These are phyloP conservation scores for Triops longicaudatus DNA, from an alignment of 1,140 invertebrate species.

Conservation along the genomic window DNA sequence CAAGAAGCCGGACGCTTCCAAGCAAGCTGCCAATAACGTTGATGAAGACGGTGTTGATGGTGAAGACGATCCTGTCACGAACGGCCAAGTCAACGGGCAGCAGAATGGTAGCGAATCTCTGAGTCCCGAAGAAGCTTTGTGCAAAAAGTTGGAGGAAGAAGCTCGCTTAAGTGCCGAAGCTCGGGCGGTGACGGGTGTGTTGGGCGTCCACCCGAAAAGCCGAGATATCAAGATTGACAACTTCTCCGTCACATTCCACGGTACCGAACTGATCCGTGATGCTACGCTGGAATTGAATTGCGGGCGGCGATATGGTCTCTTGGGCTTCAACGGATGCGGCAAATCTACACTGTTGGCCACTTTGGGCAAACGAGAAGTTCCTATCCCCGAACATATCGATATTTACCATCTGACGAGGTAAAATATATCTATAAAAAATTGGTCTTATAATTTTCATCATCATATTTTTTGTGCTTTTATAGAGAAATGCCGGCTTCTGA, in stretches of 20 bases:
- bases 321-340: slow-evolving; percentile 92
- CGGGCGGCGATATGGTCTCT: slow-evolving; percentile 88
- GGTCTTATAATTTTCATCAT: not conserved
- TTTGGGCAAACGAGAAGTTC: slow-evolving; percentile 86
- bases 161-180: slow-evolving; percentile 85
- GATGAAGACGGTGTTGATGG: slow-evolving; percentile 40
- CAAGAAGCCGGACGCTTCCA: slow-evolving; percentile 49
- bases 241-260: slow-evolving; percentile 97
- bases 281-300: slow-evolving; percentile 95
- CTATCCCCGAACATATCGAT: slow-evolving; percentile 93
- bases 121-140: slow-evolving; percentile 59
- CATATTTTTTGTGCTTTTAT: slow-evolving; percentile 30
- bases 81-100: slow-evolving; percentile 34
- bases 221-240: slow-evolving; percentile 95
- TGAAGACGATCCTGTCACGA: slow-evolving; percentile 33
- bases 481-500: slow-evolving; percentile 93
- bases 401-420: slow-evolving; percentile 81
- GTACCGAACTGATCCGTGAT: slow-evolving; percentile 88
- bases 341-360: slow-evolving; percentile 89
- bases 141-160: slow-evolving; percentile 79
- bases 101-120: slow-evolving; percentile 34
- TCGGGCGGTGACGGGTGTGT: slow-evolving; percentile 84
- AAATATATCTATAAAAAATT: not conserved
- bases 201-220: slow-evolving; percentile 88
- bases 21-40: slow-evolving; percentile 39